Base-by-base conservation (phyloP, 2,113 vertebrate genomes). In the Xenopus borealis region DNA sequence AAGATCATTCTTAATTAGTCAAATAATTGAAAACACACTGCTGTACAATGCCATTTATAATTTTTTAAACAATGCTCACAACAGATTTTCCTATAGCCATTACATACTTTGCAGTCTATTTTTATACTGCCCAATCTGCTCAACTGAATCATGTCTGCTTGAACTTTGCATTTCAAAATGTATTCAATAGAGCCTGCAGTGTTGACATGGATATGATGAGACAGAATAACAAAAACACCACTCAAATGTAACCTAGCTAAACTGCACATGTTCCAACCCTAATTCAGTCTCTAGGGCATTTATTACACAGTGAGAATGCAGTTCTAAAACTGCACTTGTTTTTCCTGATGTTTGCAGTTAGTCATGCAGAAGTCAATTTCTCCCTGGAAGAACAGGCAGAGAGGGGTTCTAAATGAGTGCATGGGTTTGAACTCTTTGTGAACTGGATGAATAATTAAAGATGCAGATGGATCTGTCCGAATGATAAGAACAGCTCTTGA, bases 361-460 rank as follows among this genome's bases (percentile, higher is more conserved):
- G 92, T 91, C 93, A 94, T 88, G 94, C 93, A 94, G 93, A 95
- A 95, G 92, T 87, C 88, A 79, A 80, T 86, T 88, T 90, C 92
- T 93, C 93, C 79, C 86, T 86, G 93, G 93, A 93, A 86, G 86
- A 90, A 27, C 23, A 27, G 23, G 84, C 88, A 86, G 87, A 94
- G 92, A 94, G 92, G 93, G 90, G 88, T 94, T 93, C 93, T 87
- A 91, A 88, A 87, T 87, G 85, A 87, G 82, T 80, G 86, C 86
- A 89, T 86, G 88, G 88, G 85, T 69, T 86, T 98, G 95, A 98
- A 99, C 96, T 98, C 90, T 83, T 82, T 86, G 88, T 98, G 96
- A 98, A 98, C 97, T 86, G 91, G 93, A 98, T 99, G 89, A 98
- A 98, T 98, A 97, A 99, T 99, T 98, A 93, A 98, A 92, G 90